Base-by-base conservation (phyloP, 1,140 invertebrate genomes). In the Trichonephila inaurata region DNA sequence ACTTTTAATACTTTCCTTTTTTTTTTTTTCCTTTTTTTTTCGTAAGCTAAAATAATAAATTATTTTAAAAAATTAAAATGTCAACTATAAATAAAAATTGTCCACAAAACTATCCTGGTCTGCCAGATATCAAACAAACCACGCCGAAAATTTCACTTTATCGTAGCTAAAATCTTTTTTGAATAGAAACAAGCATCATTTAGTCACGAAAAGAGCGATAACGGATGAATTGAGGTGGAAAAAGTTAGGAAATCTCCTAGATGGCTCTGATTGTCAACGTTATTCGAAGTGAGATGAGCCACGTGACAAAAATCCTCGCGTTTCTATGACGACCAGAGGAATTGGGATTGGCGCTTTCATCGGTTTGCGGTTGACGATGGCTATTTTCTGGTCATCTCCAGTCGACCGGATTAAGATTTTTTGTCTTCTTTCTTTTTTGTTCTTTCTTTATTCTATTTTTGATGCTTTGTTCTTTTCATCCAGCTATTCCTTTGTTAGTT, bases 231-330 rank as follows among this genome's bases (percentile, higher is more conserved):
- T 69, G 51, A 14, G 58, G 89, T 7, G 44, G 44, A 60, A 81
- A 81, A 40, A 51, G 90, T 83, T 64, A 5, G 62, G 60, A 91
- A 83, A 83, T 91, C 58, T 91, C 66, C 90, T 91, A 91, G 90
- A 91, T 77, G 90, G 90, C 90, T 91, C 90, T 91, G 90, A 91
- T 83, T 91, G 44, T 83, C 89, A 60, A 66, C 51, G 64, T 72
- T 69, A 51, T 33, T 66, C n/a, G 87, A 40, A 72, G 62, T 66
- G 87, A 69, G 87, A 58, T 72, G 72, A 58, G 51, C 60, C 90
- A 91, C 90, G 90, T 91, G 90, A 91, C 90, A 91, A 91, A 91
- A 91, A 91, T 91, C 90, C 90, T 64, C 90, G 77, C 81, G 90
- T 91, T 83, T 51, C 60, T 40, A 91, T 83, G 90, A 58, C 69